Evolutionary conservation across 2,888 invertebrate genomes (phyloP), one percentile per base, ranked within the genome.

Genomic region (Fragum fragum): DNA sequence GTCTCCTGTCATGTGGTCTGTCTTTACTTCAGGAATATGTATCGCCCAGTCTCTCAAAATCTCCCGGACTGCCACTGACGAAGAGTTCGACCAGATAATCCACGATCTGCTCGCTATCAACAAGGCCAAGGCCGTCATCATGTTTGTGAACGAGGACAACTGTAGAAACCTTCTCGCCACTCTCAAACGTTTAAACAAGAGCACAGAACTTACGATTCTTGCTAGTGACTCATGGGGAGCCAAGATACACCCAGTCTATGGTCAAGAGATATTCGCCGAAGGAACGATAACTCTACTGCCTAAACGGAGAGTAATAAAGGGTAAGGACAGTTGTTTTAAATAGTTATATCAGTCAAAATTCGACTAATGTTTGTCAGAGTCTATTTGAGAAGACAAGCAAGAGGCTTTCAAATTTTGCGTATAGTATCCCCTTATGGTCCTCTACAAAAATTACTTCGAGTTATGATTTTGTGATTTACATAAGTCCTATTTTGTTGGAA

Each of bases 91-190:
- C 87, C 94, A 95, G 55, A 96, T 96, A 73, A 95, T 97, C 72
- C 95, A 95, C 57, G 95, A 95, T 66, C 95, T 97, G 9, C 93
- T 94, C 53, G 93, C 95, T n/a, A 88, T 87, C 28, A 95, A 95
- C 70, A 96, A 96, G 88, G 96, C 96, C 1, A 84, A 83, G 21
- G 90, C 86, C 0, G 96, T 97, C 39, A 96, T 97, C 28, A 95
- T 97, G 94, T 97, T 97, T 92, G 96, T 96, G 29, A 96, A 97
- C 91, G 96, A 97, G 93, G 97, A 97, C 92, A 96, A 96, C 93
- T 95, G 94, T 78, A 91, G 94, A 7, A 88, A 91, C 32, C 88
- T 95, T 9, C 86, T 95, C 26, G 80, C 88, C 36, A 90, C 93
- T 3, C 71, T 91, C 28, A 83, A 83, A 18, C 79, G 88, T n/a